Conservation (phyloP, 2,888 invertebrate species). For the Taphrorychus bicolor region DNA sequence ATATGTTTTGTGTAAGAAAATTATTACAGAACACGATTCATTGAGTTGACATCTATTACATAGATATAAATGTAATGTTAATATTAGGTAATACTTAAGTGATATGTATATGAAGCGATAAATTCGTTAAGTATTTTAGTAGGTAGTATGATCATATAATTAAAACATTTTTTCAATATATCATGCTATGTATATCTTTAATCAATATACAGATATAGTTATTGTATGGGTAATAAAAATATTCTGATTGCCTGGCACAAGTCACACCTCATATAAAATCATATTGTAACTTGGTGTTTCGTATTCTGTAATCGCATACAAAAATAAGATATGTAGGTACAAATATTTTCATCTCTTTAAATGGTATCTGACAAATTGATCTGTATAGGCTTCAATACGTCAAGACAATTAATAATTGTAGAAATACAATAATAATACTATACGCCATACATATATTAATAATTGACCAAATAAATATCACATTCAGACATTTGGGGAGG, state of each 20-base stretch:
- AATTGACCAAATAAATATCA: constrained; percentile 44
- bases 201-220: background rate
- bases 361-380: too few relatives aligned
- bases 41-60: too few relatives aligned
- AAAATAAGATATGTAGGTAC: constrained; percentile 17
- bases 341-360: constrained; percentile 1
- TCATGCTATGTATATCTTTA: background rate
- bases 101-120: background rate
- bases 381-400: too few relatives aligned
- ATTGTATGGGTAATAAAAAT: constrained; percentile 2
- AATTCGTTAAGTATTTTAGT: too few relatives aligned
- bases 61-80: background rate
- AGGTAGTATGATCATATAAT: too few relatives aligned
- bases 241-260: constrained; percentile 25
- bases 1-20: background rate
- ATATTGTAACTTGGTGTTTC: constrained; percentile 12
- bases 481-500: constrained; percentile 39
- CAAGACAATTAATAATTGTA: constrained; percentile 9
- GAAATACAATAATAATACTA: background rate
- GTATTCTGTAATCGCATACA: constrained; percentile 36
- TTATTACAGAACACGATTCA: constrained; percentile 10
- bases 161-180: too few relatives aligned
- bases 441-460: constrained; percentile 16
- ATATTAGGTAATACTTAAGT: constrained; percentile 1
- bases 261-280: background rate